Evolutionary conservation across 1,140 invertebrate species (phyloP), one percentile per base, ranked within the genome.

Genomic region (Intoshia linei): DNA sequence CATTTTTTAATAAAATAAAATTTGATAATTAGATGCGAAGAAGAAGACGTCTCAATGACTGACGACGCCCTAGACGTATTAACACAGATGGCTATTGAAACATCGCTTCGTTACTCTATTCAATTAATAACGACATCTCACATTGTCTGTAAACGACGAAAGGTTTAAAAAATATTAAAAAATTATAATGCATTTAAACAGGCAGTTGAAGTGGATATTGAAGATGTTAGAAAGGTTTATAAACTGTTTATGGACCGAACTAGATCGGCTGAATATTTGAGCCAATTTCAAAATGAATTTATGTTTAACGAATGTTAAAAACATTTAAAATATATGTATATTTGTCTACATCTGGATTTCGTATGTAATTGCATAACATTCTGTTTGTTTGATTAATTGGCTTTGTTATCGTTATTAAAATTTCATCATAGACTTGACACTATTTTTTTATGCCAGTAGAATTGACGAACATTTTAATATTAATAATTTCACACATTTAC

Each of bases 121-220:
- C 87, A 98, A 50, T 64, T 98, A 4, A 95, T 98, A 43, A 87
- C 81, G 24, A 75, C 78, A 0, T 74, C 87, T 0, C 74, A 73
- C 48, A 65, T 98, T 18, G 74, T 92, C 23, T 70, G 75, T 38
- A 64, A 67, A 64, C 59, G 66, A 61, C 42, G 69, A 66, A 90
- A 87, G 62, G 72, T 73, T 23, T 1, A n/a, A 25, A 25, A 7
- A 25, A n/a, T n/a, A 7, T n/a, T 25, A 25, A 7, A 7, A 7
- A 25, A 25, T n/a, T 25, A 7, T 7, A 7, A n/a, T 25, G 7
- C 24, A 25, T 25, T 25, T 33, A 43, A 43, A 14, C 43, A 64
- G 57, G 59, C 50, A 3, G 55, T 57, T 31, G 58, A 62, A 42
- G 64, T 76, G 13, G 69, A 62, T 40, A 71, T 79, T 15, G 73